Conservation (phyloP, 2,888 invertebrate species). For the Trissolcus brochymenae region DNA sequence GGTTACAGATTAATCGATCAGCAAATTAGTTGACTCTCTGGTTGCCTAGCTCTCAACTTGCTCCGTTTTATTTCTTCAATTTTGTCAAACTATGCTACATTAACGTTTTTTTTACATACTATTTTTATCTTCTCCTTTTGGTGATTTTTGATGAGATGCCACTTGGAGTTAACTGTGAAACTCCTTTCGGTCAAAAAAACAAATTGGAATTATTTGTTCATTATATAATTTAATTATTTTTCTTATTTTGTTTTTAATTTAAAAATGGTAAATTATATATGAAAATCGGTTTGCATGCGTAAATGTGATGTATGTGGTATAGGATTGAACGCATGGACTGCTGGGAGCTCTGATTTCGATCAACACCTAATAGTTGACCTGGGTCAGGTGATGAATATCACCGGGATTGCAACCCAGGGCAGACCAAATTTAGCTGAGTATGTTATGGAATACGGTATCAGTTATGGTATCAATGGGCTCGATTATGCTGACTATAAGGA, state of each 20-base stretch:
- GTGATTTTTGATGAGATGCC: no score
- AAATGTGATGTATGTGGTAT: slow-evolving; percentile 73
- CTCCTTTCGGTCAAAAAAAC: no score
- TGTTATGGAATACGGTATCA: slow-evolving; percentile 94
- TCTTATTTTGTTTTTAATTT: no score
- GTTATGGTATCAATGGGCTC: slow-evolving; percentile 93
- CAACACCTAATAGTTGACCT: slow-evolving; percentile 95
- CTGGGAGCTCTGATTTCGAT: slow-evolving; percentile 92
- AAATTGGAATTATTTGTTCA: no score
- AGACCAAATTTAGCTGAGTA: slow-evolving; percentile 92
- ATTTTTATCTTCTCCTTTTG: no score
- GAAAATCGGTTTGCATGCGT: slow-evolving; percentile 74
- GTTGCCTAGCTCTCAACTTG: neutral
- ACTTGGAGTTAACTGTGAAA: no score
- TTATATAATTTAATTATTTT: no score
- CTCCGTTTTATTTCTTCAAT: no score
- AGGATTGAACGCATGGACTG: slow-evolving; percentile 95
- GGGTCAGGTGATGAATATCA: slow-evolving; percentile 91
- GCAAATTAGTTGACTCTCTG: slow-evolving; percentile 11
- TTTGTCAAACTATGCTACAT: no score
- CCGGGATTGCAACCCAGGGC: slow-evolving; percentile 92
- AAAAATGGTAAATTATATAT: slow-evolving; percentile 51
- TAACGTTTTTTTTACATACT: no score
- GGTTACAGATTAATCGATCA: no score
- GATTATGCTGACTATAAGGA: slow-evolving; percentile 94